Evolutionary conservation across 2,888 invertebrate genomes (phyloP).

Genomic region (Drosophila mettleri): DNA sequence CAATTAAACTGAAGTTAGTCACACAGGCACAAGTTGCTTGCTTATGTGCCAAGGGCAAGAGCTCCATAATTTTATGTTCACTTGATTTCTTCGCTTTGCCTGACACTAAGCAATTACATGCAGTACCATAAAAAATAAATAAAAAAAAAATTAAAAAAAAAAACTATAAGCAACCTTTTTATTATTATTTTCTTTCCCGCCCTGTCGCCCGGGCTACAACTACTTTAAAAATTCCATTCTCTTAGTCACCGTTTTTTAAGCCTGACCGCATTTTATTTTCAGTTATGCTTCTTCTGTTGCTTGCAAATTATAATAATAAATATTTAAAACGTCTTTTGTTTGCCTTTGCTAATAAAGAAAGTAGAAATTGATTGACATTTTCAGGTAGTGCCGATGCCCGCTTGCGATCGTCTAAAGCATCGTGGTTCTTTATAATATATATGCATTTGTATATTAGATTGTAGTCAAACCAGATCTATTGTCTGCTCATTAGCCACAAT

Average conservation of each 20-base stretch:
- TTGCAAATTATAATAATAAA: slow-evolving; percentile 56
- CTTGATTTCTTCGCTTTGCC: slow-evolving; percentile 29
- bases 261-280: slow-evolving; percentile 62
- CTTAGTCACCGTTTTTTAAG: slow-evolving; percentile 56
- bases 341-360: slow-evolving; percentile 59
- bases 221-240: slow-evolving; percentile 53
- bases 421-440: not conserved
- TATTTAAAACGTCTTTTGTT: slow-evolving; percentile 51
- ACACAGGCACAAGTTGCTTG: slow-evolving; percentile 54
- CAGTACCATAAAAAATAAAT: slow-evolving; percentile 12
- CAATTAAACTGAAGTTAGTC: slow-evolving; percentile 67
- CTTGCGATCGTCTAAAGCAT: slow-evolving; percentile 5
- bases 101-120: slow-evolving; percentile 48
- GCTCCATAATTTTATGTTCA: slow-evolving; percentile 39
- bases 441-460: slow-evolving; percentile 53
- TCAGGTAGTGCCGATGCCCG: not conserved
- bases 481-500: slow-evolving; percentile 48
- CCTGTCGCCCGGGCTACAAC: slow-evolving; percentile 23
- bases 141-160: not conserved
- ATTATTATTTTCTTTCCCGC: slow-evolving; percentile 12
- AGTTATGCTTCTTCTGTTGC: slow-evolving; percentile 10
- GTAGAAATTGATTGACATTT: slow-evolving; percentile 50
- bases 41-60: slow-evolving; percentile 75
- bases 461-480: slow-evolving; percentile 60
- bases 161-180: slow-evolving; percentile 7